Conservation (phyloP, 2,113 vertebrate species). For the Alaudala cheleensis region DNA sequence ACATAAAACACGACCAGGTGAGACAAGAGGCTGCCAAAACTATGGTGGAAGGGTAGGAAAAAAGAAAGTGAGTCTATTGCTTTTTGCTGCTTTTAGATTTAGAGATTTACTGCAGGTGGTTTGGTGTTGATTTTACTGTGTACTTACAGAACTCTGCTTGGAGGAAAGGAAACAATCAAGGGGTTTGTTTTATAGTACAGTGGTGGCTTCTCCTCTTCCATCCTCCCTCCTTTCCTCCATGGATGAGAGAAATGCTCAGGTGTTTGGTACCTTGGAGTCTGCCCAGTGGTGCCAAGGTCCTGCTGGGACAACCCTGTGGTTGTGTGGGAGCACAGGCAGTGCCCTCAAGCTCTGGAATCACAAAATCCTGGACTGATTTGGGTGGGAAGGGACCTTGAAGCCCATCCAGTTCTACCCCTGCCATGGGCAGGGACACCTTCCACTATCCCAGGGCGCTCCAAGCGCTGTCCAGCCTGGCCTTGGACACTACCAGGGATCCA, state of each 20-base stretch:
- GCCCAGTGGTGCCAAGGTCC: neutral
- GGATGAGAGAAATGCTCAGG: neutral
- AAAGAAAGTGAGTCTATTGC: neutral
- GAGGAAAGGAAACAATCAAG: neutral
- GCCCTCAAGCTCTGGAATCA: neutral
- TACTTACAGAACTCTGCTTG: neutral
- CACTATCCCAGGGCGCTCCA: neutral
- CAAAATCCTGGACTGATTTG: neutral
- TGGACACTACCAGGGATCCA: neutral
- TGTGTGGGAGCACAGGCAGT: neutral
- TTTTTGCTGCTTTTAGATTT: neutral
- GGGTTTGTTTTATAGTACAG: neutral
- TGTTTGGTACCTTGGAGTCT: neutral
- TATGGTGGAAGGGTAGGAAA: neutral
- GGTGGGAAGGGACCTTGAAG: neutral
- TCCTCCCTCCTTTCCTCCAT: neutral
- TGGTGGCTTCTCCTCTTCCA: neutral
- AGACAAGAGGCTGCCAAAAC: neutral
- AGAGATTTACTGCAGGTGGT: neutral
- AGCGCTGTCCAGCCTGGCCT: rapidly evolving
- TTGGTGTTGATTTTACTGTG: neutral
- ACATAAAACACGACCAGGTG: neutral
- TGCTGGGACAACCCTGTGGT: neutral
- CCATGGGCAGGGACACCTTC: neutral
- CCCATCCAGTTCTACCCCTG: neutral